Evolutionary conservation across 2,888 invertebrate species (phyloP).

Genomic region (Eumacrocentrus americanus): DNA sequence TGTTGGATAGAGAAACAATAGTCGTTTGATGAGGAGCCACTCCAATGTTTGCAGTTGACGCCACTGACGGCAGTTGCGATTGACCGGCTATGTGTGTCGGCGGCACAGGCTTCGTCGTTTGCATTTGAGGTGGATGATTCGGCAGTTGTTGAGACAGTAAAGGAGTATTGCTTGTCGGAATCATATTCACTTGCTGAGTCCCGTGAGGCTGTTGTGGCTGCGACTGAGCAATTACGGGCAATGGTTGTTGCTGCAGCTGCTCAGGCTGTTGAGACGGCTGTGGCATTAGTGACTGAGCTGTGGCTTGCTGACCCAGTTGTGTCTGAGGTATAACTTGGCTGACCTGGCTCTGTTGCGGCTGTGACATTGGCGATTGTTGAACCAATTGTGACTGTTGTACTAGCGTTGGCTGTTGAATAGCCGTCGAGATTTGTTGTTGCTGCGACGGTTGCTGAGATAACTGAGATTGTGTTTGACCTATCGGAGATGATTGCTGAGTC

Average conservation of each 20-base stretch:
- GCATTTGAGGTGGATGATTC: slow-evolving; percentile 42
- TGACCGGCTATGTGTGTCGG: slow-evolving; percentile 40
- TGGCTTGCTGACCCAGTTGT: not conserved
- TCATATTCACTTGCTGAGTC: slow-evolving; percentile 41
- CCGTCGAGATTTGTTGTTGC: slow-evolving; percentile 25
- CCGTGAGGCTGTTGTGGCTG: slow-evolving; percentile 38
- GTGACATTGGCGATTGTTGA: slow-evolving; percentile 38
- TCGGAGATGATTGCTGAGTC: slow-evolving; percentile 35
- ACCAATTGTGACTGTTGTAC: slow-evolving; percentile 20
- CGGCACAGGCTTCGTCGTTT: slow-evolving; percentile 40
- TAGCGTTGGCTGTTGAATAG: slow-evolving; percentile 20
- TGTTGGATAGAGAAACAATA: slow-evolving; percentile 40
- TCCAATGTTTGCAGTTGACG: slow-evolving; percentile 43
- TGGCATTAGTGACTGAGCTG: not conserved
- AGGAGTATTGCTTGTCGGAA: slow-evolving; percentile 45
- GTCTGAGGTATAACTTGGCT: not conserved
- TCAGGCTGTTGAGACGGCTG: slow-evolving; percentile 41
- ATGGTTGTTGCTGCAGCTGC: slow-evolving; percentile 37
- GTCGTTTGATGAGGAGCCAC: slow-evolving; percentile 44
- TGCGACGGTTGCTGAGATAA: slow-evolving; percentile 32
- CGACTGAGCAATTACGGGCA: slow-evolving; percentile 36
- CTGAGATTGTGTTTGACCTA: slow-evolving; percentile 34
- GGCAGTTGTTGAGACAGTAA: slow-evolving; percentile 41
- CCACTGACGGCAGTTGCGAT: slow-evolving; percentile 46
- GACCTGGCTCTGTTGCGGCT: slow-evolving; percentile 36